Evolutionary conservation across 1,140 invertebrate genomes (phyloP).

Genomic region (Heliconius eleuchia): DNA sequence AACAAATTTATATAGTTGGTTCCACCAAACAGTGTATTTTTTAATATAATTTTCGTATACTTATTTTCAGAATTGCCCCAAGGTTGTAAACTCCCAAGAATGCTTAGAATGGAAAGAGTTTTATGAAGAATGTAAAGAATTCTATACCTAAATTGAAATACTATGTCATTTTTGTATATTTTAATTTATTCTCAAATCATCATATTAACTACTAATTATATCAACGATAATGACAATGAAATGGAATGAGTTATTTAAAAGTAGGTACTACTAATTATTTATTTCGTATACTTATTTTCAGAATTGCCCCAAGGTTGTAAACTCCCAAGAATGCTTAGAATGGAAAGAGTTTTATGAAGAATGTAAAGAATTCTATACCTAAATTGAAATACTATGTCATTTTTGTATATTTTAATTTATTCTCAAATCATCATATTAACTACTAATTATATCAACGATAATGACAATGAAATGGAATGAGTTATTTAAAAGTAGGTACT

Average conservation of each 20-base stretch:
- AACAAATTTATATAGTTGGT: neutral
- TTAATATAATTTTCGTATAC: neutral
- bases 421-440: conserved; percentile 49
- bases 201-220: conserved; percentile 39
- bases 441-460: conserved; percentile 44
- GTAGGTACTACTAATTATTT: conserved; percentile 33
- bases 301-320: conserved; percentile 55
- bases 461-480: conserved; percentile 55
- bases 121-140: conserved; percentile 55
- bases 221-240: conserved; percentile 54
- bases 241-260: conserved; percentile 44
- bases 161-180: conserved; percentile 48
- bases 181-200: conserved; percentile 61
- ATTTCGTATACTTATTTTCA: conserved; percentile 35
- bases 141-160: conserved; percentile 44
- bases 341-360: conserved; percentile 56
- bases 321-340: conserved; percentile 48
- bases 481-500: conserved; percentile 35
- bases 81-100: conserved; percentile 41
- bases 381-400: conserved; percentile 39
- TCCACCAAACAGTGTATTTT: neutral
- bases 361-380: conserved; percentile 53
- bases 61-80: conserved; percentile 58
- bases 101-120: conserved; percentile 57
- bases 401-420: conserved; percentile 60